These are phyloP conservation scores for Rhagoletis pomonella DNA, from an alignment of 1,140 invertebrate species.

Conservation along the genomic window DNA sequence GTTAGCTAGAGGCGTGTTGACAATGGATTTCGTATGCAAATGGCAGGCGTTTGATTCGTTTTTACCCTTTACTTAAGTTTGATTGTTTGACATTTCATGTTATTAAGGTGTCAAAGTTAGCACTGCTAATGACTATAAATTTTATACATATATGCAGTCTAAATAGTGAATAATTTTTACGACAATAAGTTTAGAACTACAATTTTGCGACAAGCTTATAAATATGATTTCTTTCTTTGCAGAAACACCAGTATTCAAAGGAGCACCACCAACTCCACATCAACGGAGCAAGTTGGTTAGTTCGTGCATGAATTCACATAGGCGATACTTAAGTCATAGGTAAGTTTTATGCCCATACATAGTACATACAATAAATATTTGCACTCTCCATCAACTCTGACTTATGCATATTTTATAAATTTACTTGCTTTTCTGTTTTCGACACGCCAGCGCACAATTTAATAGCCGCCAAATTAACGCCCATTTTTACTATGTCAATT, in stretches of 20 bases:
- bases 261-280: constrained; percentile 73
- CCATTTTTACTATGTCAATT: neutral
- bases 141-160: neutral
- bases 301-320: constrained; percentile 74
- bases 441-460: neutral
- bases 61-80: too few relatives aligned
- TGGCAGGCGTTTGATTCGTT: neutral
- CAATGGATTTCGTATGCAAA: neutral
- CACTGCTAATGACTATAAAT: neutral
- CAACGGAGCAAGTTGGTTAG: constrained; percentile 72
- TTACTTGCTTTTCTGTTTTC: neutral
- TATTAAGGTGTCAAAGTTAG: too few relatives aligned
- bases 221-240: constrained; percentile 60
- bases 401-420: neutral
- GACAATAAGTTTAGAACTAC: neutral
- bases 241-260: constrained; percentile 74
- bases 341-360: constrained; percentile 57
- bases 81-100: neutral
- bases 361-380: neutral
- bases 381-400: neutral
- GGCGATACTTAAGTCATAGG: constrained; percentile 74
- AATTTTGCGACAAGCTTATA: neutral
- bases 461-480: neutral
- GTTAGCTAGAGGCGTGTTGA: neutral
- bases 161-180: neutral